phyloP scores from a whole-genome alignment of 2,113 vertebrate genomes.

The Rafetus swinhoei region DNA sequence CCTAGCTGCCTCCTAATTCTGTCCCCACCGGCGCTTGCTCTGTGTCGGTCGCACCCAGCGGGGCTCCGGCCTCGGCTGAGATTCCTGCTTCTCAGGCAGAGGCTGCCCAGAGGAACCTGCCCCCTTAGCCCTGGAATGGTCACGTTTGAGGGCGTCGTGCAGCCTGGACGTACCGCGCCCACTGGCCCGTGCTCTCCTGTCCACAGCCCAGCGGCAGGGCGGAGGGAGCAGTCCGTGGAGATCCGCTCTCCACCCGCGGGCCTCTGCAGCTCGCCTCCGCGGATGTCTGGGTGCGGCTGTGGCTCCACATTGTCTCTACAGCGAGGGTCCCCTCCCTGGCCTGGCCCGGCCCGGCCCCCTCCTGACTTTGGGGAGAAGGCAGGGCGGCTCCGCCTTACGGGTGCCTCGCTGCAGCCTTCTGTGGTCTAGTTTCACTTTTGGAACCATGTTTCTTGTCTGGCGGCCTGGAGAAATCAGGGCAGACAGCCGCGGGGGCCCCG shows the following conservation, averaged over 20 bases:
- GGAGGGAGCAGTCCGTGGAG: too few relatives aligned
- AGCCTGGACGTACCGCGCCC: too few relatives aligned
- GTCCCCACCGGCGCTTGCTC: background rate
- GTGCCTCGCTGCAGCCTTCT: background rate
- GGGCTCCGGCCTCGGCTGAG: background rate
- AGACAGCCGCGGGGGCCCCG: background rate
- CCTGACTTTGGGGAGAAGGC: background rate
- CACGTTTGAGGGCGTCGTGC: background rate
- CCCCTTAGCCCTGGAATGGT: background rate
- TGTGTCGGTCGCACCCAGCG: background rate
- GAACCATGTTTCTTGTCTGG: background rate
- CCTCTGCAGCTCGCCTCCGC: too few relatives aligned
- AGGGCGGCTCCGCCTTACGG: background rate
- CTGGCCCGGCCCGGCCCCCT: background rate
- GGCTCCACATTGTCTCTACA: too few relatives aligned
- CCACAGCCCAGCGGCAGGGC: too few relatives aligned
- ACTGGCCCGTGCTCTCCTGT: too few relatives aligned
- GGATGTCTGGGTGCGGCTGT: too few relatives aligned
- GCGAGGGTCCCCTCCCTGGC: background rate
- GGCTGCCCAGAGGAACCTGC: too few relatives aligned
- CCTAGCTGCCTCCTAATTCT: background rate
- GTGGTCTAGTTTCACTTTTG: background rate
- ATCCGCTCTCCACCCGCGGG: too few relatives aligned
- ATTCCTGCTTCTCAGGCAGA: background rate
- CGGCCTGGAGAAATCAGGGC: background rate